These are phyloP conservation scores for Siderastrea radians DNA, from an alignment of 92 coral and sea anemone genomes.

Conservation along the genomic window DNA sequence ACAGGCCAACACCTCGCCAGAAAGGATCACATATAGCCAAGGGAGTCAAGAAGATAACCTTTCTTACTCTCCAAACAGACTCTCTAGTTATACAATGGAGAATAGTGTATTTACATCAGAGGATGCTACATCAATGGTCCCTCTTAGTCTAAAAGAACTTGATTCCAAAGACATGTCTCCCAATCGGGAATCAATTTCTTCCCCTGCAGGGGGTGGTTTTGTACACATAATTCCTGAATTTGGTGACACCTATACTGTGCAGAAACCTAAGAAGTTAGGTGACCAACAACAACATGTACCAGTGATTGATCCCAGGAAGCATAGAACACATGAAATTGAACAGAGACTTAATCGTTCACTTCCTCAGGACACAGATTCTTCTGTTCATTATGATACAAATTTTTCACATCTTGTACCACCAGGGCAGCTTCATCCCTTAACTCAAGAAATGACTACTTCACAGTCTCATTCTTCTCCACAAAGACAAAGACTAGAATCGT, in stretches of 20 bases:
- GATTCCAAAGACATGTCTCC: conserved; percentile 14
- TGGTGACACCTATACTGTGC: conserved; percentile 88
- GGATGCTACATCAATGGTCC: conserved; percentile 18
- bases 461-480: conserved; percentile 20
- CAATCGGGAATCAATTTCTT: conserved; percentile 8
- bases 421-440: background rate
- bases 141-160: conserved; percentile 49
- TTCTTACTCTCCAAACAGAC: conserved; percentile 21
- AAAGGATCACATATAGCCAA: conserved; percentile 18
- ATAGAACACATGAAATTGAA: conserved; percentile 56
- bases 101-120: conserved; percentile 41
- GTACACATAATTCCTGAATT: conserved; percentile 71
- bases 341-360: conserved; percentile 48
- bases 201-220: conserved; percentile 14
- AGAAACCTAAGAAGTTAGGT: conserved; percentile 30
- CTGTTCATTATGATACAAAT: background rate
- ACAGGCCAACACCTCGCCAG: conserved; percentile 52
- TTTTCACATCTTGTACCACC: background rate
- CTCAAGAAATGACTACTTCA: conserved; percentile 1
- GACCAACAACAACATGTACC: conserved; percentile 19
- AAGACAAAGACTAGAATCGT: conserved; percentile 34
- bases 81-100: conserved; percentile 27
- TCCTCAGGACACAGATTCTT: background rate
- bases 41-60: background rate
- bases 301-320: conserved; percentile 50